These are phyloP conservation scores for Sinotaia quadrata DNA, from an alignment of 2,888 invertebrate species.

Conservation along the genomic window DNA sequence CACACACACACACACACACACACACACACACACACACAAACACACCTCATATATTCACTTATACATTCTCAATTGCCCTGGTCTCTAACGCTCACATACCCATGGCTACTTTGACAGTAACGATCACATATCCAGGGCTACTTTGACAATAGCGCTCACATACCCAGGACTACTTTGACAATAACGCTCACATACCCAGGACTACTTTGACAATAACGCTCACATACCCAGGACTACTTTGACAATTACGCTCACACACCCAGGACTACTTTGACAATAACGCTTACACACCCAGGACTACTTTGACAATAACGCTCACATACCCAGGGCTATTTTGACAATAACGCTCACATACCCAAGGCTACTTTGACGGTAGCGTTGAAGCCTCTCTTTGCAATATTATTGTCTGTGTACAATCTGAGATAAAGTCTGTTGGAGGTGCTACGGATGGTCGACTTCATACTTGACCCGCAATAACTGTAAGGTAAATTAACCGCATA, in stretches of 20 bases:
- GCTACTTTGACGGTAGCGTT: too few relatives aligned
- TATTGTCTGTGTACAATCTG: background rate
- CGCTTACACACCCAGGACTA: too few relatives aligned
- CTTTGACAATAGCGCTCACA: background rate
- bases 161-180: background rate
- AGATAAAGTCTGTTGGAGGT: constrained; percentile 12
- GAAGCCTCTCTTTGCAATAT: background rate
- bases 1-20: background rate
- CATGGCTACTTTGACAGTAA: background rate
- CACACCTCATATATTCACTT: too few relatives aligned
- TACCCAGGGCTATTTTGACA: too few relatives aligned
- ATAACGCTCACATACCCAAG: too few relatives aligned
- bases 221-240: too few relatives aligned
- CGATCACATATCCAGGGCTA: background rate
- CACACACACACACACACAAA: background rate
- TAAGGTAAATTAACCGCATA: too few relatives aligned
- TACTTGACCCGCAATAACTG: constrained; percentile 11
- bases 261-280: too few relatives aligned
- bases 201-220: background rate
- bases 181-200: background rate
- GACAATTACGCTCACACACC: too few relatives aligned
- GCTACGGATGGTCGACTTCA: background rate
- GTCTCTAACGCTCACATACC: background rate
- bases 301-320: too few relatives aligned
- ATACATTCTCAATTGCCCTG: too few relatives aligned